These are phyloP conservation scores for Nesospiza acunhae DNA, from an alignment of 2,113 vertebrate genomes.

Conservation along the genomic window DNA sequence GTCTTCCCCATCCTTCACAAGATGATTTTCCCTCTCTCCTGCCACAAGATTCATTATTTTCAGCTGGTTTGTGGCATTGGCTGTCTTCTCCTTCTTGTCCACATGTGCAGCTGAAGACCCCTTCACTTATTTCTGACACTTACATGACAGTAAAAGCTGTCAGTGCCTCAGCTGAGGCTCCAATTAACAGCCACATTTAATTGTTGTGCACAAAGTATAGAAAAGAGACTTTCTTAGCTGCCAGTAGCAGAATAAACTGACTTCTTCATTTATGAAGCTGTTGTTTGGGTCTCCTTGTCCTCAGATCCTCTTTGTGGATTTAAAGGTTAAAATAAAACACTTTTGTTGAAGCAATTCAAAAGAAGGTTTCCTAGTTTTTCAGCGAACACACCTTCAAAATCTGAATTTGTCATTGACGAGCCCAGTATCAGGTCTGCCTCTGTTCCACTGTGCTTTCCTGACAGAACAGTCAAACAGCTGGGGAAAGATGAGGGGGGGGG, in stretches of 20 bases:
- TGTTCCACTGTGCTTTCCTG: background rate
- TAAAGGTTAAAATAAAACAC: background rate
- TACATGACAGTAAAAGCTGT: background rate
- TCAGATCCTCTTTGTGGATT: background rate
- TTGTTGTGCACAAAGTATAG: background rate
- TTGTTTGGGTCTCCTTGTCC: background rate
- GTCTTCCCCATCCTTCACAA: background rate
- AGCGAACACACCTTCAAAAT: background rate
- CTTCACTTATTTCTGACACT: background rate
- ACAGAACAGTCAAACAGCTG: background rate
- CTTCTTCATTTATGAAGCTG: background rate
- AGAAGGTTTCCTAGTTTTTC: background rate
- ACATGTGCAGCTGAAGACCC: background rate
- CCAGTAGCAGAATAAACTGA: background rate
- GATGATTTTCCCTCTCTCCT: background rate
- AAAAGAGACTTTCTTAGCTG: background rate
- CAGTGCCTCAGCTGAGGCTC: background rate
- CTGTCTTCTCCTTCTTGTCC: background rate
- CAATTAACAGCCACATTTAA: background rate
- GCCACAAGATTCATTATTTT: background rate
- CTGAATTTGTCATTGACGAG: background rate
- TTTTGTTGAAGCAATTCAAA: background rate
- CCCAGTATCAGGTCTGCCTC: background rate
- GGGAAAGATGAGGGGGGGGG: accelerated
- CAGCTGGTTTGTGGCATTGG: accelerated